phyloP scores from a whole-genome alignment of 1,140 invertebrate species.

The Heliconius nattereri region DNA sequence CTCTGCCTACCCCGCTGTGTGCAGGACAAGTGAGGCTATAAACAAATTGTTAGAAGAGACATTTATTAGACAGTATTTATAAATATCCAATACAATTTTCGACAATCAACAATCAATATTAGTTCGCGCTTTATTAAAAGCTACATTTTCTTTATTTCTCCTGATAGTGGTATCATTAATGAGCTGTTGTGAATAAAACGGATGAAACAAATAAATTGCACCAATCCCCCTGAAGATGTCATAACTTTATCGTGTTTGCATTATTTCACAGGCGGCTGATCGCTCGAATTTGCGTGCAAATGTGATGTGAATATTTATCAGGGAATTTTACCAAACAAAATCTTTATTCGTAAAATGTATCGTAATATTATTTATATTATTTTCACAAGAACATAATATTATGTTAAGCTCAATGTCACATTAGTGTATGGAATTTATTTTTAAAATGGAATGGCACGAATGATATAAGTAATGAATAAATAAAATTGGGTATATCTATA shows the following conservation, averaged over 20 bases:
- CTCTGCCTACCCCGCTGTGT: too few species aligned
- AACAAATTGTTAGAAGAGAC: too few species aligned
- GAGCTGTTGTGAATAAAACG: conserved; percentile 34
- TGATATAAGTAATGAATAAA: neutral
- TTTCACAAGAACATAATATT: conserved; percentile 14
- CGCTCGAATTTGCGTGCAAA: conserved; percentile 45
- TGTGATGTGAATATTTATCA: conserved; percentile 39
- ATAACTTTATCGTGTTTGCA: conserved; percentile 76
- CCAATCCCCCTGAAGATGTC: conserved; percentile 60
- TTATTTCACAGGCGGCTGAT: conserved; percentile 72
- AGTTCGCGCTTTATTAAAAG: neutral
- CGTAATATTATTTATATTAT: conserved; percentile 1
- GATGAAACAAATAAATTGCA: conserved; percentile 42
- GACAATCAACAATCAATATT: too few species aligned
- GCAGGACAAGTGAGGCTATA: too few species aligned
- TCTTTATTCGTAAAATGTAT: conserved; percentile 21
- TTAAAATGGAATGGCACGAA: neutral
- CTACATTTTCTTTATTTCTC: neutral
- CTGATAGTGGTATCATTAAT: conserved; percentile 15
- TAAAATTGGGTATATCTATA: too few species aligned
- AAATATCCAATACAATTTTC: too few species aligned
- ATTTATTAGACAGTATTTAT: too few species aligned
- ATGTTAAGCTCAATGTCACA: neutral
- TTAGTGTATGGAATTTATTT: neutral
- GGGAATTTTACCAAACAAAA: conserved; percentile 24